phyloP scores from a whole-genome alignment of 2,797 vertebrate genomes.

The Lepus oiostolus region DNA sequence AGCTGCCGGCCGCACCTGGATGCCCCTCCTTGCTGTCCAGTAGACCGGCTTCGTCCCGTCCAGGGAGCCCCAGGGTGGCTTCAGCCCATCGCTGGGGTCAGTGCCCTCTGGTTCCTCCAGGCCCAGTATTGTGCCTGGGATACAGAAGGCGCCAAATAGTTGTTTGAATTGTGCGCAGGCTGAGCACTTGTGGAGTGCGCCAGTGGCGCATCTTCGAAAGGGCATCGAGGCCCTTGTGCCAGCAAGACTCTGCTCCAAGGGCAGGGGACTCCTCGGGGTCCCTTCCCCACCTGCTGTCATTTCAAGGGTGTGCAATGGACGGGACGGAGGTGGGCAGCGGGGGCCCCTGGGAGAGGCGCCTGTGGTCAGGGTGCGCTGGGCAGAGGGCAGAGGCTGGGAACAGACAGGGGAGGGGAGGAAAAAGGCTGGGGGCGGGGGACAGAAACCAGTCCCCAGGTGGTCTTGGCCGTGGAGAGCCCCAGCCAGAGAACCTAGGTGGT shows the following conservation, averaged over 20 bases:
- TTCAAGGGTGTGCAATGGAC: too few species aligned
- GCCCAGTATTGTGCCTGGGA: neutral
- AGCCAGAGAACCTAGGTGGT: too few species aligned
- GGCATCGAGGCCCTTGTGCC: too few species aligned
- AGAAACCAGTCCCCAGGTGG: neutral
- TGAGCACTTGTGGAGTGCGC: neutral
- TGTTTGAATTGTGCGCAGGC: neutral
- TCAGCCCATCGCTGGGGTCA: accelerated
- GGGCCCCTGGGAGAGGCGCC: neutral
- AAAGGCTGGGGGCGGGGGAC: neutral
- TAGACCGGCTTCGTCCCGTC: neutral
- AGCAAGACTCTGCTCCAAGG: neutral
- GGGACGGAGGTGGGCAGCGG: neutral
- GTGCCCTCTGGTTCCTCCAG: neutral
- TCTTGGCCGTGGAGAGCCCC: neutral
- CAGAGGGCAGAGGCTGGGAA: neutral
- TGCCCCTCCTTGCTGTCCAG: neutral
- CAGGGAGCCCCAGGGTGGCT: neutral
- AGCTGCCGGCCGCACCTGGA: accelerated
- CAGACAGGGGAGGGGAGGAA: neutral
- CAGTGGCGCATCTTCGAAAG: too few species aligned
- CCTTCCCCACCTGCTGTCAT: neutral
- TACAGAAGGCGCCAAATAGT: neutral
- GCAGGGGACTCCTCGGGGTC: neutral
- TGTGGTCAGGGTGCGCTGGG: accelerated